phyloP scores from a whole-genome alignment of 1,140 invertebrate species.

The Carposina sasakii region DNA sequence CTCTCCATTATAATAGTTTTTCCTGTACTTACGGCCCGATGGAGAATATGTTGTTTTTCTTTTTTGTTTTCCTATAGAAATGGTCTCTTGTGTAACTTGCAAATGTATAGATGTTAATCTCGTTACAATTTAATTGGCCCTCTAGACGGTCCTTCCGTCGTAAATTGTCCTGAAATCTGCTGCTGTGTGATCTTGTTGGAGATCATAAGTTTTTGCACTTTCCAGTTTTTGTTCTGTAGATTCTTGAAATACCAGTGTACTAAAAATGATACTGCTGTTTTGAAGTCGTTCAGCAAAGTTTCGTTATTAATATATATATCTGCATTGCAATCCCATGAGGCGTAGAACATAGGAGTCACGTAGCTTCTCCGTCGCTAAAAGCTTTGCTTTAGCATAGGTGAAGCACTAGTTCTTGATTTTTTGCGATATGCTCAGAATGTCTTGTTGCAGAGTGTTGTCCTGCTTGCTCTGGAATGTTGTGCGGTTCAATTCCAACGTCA shows the following conservation, averaged over 20 bases:
- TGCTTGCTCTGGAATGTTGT: slow-evolving; percentile 3
- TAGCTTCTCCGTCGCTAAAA: slow-evolving; percentile 31
- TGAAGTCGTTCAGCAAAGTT: slow-evolving; percentile 18
- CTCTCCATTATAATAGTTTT: slow-evolving; percentile 35
- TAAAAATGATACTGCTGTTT: slow-evolving; percentile 20
- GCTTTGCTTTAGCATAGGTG: slow-evolving; percentile 24
- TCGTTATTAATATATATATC: slow-evolving; percentile 16
- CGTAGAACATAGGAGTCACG: slow-evolving; percentile 16
- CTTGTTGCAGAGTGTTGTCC: not conserved
- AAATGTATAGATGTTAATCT: slow-evolving; percentile 18
- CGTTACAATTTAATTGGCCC: slow-evolving; percentile 8
- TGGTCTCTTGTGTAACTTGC: slow-evolving; percentile 18
- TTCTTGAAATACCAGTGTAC: slow-evolving; percentile 38
- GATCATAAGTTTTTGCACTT: slow-evolving; percentile 13
- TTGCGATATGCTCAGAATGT: slow-evolving; percentile 1
- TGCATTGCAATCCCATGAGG: slow-evolving; percentile 22
- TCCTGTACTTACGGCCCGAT: slow-evolving; percentile 21
- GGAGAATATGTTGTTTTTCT: slow-evolving; percentile 37
- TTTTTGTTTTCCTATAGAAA: slow-evolving; percentile 17
- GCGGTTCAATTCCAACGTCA: slow-evolving; percentile 10
- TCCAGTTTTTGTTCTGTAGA: slow-evolving; percentile 23
- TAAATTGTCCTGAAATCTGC: not conserved
- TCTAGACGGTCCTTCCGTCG: not conserved
- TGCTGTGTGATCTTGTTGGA: not conserved
- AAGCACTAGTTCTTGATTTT: slow-evolving; percentile 17